phyloP scores from a whole-genome alignment of 2,888 invertebrate species.

The Nephrotoma appendiculata region DNA sequence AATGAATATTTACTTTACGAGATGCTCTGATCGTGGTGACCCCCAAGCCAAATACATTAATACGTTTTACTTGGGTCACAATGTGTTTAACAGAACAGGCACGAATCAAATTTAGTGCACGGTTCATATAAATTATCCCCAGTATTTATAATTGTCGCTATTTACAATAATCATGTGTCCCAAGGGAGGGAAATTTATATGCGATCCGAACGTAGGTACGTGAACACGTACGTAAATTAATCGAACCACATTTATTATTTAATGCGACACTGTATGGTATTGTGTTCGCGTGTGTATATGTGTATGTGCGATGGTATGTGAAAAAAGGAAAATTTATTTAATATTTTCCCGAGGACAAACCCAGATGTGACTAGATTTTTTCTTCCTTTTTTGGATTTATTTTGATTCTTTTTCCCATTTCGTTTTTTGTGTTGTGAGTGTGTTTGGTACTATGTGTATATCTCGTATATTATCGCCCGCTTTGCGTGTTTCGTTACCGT shows the following conservation, averaged over 20 bases:
- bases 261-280: background rate
- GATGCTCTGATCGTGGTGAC: background rate
- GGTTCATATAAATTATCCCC: background rate
- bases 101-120: background rate
- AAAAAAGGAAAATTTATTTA: background rate
- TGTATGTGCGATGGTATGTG: background rate
- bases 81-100: background rate
- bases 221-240: background rate
- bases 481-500: background rate
- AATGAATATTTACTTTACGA: background rate
- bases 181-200: background rate
- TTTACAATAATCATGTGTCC: background rate
- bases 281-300: background rate
- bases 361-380: slow-evolving; percentile 3
- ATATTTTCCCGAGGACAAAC: slow-evolving; percentile 1
- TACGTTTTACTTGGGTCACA: background rate
- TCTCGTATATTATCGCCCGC: background rate
- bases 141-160: background rate
- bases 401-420: background rate
- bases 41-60: background rate
- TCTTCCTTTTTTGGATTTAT: background rate
- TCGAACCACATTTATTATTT: background rate
- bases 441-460: background rate
- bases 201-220: background rate
- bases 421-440: background rate